Conservation (phyloP, 2,113 vertebrate species). For the Eulacestoma nigropectus region DNA sequence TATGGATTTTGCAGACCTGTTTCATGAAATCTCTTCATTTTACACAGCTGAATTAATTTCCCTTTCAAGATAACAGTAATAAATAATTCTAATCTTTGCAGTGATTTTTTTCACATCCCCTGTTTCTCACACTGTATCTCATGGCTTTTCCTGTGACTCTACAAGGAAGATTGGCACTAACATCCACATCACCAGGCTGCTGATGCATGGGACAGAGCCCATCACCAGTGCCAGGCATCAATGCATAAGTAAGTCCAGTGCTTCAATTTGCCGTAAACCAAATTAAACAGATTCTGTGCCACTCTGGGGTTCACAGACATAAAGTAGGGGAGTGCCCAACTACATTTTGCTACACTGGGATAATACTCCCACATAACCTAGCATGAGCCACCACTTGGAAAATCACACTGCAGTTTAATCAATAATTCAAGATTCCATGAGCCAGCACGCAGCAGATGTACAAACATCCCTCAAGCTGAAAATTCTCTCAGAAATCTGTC, state of each 20-base stretch:
- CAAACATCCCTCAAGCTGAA: not conserved
- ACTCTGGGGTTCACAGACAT: not conserved
- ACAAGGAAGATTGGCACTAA: not conserved
- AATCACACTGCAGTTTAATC: not conserved
- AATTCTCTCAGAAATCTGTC: not conserved
- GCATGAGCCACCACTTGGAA: not conserved
- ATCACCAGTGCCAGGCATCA: not conserved
- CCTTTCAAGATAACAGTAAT: not conserved
- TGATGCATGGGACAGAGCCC: not conserved
- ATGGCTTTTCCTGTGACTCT: not conserved
- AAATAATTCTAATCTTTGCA: not conserved
- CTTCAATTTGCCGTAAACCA: not conserved
- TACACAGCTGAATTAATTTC: not conserved
- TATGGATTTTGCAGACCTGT: not conserved
- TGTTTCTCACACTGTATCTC: not conserved
- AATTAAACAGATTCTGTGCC: not conserved
- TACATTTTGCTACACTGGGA: not conserved
- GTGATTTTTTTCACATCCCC: not conserved
- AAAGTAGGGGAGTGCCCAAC: not conserved
- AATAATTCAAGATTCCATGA: not conserved
- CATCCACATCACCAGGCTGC: not conserved
- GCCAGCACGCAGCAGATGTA: not conserved
- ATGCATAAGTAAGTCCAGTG: not conserved
- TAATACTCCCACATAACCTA: not conserved
- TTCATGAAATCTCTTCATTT: not conserved